These are phyloP conservation scores for Ips nitidus DNA, from an alignment of 1,140 invertebrate genomes.

Conservation along the genomic window DNA sequence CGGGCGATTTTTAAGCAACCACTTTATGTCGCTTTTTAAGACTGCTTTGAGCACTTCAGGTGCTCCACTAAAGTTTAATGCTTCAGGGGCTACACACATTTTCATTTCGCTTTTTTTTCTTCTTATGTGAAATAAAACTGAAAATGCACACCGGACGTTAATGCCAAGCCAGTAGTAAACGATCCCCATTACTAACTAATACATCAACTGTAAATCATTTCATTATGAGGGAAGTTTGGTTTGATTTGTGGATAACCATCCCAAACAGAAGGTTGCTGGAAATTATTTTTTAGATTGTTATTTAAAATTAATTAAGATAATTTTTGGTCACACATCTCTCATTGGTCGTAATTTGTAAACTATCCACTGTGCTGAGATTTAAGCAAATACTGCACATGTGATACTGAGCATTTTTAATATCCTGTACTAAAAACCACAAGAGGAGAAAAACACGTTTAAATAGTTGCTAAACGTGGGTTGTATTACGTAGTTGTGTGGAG, in stretches of 20 bases:
- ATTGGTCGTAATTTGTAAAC: too few relatives aligned
- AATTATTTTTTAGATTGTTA: too few relatives aligned
- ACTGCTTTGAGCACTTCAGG: neutral
- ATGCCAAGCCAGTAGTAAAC: neutral
- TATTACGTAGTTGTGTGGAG: too few relatives aligned
- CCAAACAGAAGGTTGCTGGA: too few relatives aligned
- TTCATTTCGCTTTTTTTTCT: neutral
- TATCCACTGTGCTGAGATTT: neutral
- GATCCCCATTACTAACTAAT: neutral
- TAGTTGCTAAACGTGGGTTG: too few relatives aligned
- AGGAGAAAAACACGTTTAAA: too few relatives aligned
- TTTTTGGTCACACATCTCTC: too few relatives aligned
- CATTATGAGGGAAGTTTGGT: neutral
- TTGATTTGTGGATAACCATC: neutral
- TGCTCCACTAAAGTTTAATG: neutral
- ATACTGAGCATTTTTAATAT: neutral
- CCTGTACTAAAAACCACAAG: neutral
- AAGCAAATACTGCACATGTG: neutral
- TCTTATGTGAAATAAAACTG: neutral
- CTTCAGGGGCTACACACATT: neutral
- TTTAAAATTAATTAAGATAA: too few relatives aligned
- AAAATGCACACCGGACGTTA: neutral
- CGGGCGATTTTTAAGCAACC: neutral
- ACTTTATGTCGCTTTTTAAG: neutral
- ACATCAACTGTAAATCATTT: slow-evolving; percentile 5